Evolutionary conservation across 1,140 invertebrate genomes (phyloP), one percentile per base, ranked within the genome.

Genomic region (Drosophila pallidifrons): DNA sequence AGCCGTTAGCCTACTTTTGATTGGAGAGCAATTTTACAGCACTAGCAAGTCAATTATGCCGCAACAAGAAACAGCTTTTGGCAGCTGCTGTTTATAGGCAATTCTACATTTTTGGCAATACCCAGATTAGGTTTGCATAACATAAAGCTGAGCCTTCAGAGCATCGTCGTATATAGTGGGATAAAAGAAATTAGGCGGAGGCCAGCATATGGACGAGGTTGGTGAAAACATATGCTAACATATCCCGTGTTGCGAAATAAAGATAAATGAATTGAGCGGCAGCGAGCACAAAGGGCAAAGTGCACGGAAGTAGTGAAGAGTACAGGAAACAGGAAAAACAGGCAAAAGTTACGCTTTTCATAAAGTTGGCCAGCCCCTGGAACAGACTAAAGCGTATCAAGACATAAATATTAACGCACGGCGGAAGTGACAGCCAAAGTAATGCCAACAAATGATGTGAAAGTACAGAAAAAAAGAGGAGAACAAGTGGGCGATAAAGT

Each of bases 381-480:
- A 75, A 54, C 77, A 47, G 80, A 81, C 72, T 81, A 66, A 77
- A 80, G 65, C 82, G 66, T 67, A 81, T 76, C 65, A 78, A 86
- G 79, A 86, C 78, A 85, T 86, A 86, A 85, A 85, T 86, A 85
- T 86, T 75, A 85, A 85, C 69, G 78, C 65, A 85, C 77, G 45
- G 61, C 81, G 81, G 81, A 85, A 78, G 78, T 67, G 81, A 81
- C 82, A 86, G 69, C 52, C 69, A 69, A 69, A 72, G 82, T 81
- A 86, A 86, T 83, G 81, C 74, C 74, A 81, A 81, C 81, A 81
- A 86, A 85, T 73, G 78, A 85, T 71, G 81, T 72, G 79, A 80
- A 75, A 83, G 72, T 65, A 43, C 35, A 54, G 16, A 64, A 59
- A 43, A 16, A 15, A 49, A 13, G 28, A 7, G 10, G 0, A 13